Base-by-base conservation (phyloP, 2,888 invertebrate species). In the Asteroscopus sphinx region DNA sequence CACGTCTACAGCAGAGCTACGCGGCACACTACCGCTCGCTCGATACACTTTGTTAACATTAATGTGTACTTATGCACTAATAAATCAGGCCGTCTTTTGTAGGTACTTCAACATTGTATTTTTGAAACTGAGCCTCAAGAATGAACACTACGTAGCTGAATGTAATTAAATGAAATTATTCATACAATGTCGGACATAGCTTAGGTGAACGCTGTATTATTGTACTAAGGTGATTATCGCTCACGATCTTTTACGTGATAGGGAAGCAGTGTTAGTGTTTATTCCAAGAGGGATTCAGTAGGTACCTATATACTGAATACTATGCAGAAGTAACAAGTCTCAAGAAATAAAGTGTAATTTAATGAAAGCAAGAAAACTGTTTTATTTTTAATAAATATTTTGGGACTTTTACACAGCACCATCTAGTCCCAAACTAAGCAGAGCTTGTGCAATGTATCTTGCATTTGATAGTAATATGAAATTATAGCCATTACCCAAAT, bases 21-120 rank as follows among this genome's bases (percentile, higher is more conserved):
- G 72, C 74, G 74, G 69, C 57, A 64, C 66, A 65, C 66, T 37
- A 57, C 64, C 70, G 71, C 76, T 72, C 70, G 71, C 76, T 72
- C 76, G 73, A 79, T 79, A 80, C 77, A 73, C 68, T 76, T 77
- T 77, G 80, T 82, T 80, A 80, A 79, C 73, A 71, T 68, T 69
- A 66, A 73, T 60, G 63, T 73, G 55, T 67, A 67, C 61, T 69
- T 65, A 68, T 53, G 52, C 65, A 68, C 47, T 66, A 65, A 76
- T 76, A 75, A 68, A 67, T 76, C 74, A 76, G 56, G 44, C 48
- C 48, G 51, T 64, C 59, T 45, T 74, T 66, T 63, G 57, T n/a
- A n/a, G n/a, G n/a, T 73, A 49, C 54, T 61, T 57, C 51, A 71
- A 74, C 64, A 52, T 60, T 60, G 64, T 61, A 52, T 57, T 70